phyloP scores from a whole-genome alignment of 2,113 vertebrate genomes.

The Python bivittatus region DNA sequence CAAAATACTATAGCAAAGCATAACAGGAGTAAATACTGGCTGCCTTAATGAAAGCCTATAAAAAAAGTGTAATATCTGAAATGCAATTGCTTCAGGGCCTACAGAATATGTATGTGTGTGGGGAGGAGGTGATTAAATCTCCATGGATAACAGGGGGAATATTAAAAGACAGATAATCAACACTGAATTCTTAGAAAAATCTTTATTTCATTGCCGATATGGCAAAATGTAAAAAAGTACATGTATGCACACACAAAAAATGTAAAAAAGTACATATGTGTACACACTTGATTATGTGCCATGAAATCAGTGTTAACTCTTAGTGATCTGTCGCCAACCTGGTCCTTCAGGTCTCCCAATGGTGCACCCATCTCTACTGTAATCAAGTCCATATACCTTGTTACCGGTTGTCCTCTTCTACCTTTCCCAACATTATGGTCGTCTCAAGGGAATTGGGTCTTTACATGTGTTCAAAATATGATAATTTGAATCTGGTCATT shows the following conservation, averaged over 20 bases:
- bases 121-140: background rate
- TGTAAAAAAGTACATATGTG: background rate
- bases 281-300: background rate
- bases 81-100: background rate
- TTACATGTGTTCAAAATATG: background rate
- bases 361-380: background rate
- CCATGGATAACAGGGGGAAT: background rate
- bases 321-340: background rate
- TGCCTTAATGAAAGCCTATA: background rate
- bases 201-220: background rate
- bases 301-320: background rate
- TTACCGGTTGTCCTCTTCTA: background rate
- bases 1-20: background rate
- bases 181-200: background rate
- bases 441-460: background rate
- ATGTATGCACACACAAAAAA: background rate
- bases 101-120: background rate
- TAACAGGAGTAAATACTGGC: background rate
- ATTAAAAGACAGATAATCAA: background rate
- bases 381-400: background rate
- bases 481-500: background rate
- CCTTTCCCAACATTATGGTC: background rate
- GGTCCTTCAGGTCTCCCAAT: background rate
- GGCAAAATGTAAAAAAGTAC: background rate
- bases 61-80: background rate